Evolutionary conservation across 1,140 invertebrate genomes (phyloP).

Genomic region (Saccostrea cuccullata): DNA sequence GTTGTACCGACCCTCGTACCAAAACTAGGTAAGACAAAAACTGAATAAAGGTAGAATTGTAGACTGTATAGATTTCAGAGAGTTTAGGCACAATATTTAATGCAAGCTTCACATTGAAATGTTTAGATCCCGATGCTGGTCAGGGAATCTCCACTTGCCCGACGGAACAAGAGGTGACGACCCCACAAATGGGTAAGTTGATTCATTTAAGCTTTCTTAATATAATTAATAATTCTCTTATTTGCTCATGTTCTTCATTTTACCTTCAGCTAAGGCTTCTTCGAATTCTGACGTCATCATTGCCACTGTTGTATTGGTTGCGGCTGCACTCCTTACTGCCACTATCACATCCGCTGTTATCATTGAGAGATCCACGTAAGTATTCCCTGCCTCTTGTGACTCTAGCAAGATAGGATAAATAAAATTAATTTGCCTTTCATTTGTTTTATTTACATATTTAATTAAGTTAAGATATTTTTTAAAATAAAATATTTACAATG

Average conservation of each 20-base stretch:
- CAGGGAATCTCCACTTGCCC: conserved; percentile 15
- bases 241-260: not conserved
- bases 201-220: not conserved
- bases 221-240: not conserved
- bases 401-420: too few relatives aligned
- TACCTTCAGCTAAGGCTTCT: not conserved
- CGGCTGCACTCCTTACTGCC: not conserved
- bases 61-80: not conserved
- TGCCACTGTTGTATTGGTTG: not conserved
- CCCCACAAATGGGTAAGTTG: not conserved
- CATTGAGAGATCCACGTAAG: conserved; percentile 28
- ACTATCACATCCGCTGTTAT: not conserved
- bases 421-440: too few relatives aligned
- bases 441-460: too few relatives aligned
- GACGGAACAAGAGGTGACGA: not conserved
- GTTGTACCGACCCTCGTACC: conserved; percentile 48
- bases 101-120: not conserved
- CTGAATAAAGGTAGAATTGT: too few relatives aligned
- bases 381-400: not conserved
- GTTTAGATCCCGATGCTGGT: conserved; percentile 26
- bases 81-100: not conserved
- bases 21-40: conserved; percentile 49
- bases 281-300: not conserved
- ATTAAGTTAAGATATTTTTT: too few relatives aligned
- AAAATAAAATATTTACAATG: too few relatives aligned